These are phyloP conservation scores for Lamellibrachia columna DNA, from an alignment of 2,888 invertebrate genomes.

Conservation along the genomic window DNA sequence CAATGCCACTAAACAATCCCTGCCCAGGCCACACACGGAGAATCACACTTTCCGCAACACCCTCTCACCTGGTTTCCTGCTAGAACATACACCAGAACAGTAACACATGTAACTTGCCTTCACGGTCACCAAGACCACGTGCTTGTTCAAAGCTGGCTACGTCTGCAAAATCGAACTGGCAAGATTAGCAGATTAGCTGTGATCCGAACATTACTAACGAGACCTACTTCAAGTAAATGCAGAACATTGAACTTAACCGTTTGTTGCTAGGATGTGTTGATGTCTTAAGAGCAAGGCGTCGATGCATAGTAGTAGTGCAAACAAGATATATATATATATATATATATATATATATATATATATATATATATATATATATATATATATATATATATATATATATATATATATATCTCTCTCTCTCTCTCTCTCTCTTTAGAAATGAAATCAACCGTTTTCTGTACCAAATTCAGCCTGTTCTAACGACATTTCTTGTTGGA, in stretches of 20 bases:
- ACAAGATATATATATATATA: no score
- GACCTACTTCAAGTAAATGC: neutral
- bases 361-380: no score
- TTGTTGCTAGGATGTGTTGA: no score
- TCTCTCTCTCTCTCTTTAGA: neutral
- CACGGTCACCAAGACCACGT: neutral
- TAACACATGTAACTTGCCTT: neutral
- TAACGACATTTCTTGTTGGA: neutral
- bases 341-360: no score
- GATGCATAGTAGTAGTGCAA: no score
- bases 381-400: no score
- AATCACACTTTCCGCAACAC: neutral
- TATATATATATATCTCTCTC: neutral
- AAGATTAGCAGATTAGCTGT: neutral
- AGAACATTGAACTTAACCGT: no score
- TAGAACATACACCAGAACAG: neutral
- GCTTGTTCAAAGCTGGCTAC: neutral
- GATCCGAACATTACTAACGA: neutral
- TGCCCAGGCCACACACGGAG: neutral
- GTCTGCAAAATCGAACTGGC: neutral
- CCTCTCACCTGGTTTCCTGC: neutral
- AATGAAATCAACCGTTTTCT: no score
- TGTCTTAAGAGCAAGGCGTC: no score
- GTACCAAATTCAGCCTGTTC: neutral
- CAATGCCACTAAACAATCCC: neutral